Evolutionary conservation across 1,140 invertebrate species (phyloP).

Genomic region (Drosophila dunni): DNA sequence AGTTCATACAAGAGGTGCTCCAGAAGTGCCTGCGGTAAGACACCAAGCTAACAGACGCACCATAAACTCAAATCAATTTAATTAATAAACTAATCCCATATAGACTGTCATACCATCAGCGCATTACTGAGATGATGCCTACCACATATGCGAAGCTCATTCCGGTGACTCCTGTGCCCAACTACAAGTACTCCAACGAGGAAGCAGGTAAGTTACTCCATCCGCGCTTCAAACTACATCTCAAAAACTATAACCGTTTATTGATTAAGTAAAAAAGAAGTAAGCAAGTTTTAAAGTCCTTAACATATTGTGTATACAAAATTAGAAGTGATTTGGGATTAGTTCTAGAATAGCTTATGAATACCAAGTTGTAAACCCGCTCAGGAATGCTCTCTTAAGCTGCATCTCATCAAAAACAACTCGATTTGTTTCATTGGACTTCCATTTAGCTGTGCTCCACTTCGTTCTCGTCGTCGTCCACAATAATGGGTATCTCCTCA

Average conservation of each 20-base stretch:
- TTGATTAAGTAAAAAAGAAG: neutral
- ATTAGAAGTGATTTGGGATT: neutral
- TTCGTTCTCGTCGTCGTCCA: constrained; percentile 77
- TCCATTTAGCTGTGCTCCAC: constrained; percentile 56
- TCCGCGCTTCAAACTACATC: too few species aligned
- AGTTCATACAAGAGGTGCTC: constrained; percentile 97
- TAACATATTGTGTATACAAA: neutral
- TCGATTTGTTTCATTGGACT: constrained; percentile 9
- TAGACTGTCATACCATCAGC: constrained; percentile 97
- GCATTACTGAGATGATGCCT: constrained; percentile 96
- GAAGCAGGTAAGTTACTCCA: constrained; percentile 88
- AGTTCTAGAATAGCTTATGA: neutral
- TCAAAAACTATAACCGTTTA: neutral
- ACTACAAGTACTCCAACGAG: constrained; percentile 93
- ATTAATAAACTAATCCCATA: constrained; percentile 59
- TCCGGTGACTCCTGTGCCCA: constrained; percentile 91
- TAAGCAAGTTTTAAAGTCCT: neutral
- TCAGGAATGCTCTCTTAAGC: neutral
- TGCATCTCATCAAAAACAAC: too few species aligned
- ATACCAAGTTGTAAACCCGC: neutral
- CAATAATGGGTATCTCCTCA: constrained; percentile 76
- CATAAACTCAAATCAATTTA: neutral
- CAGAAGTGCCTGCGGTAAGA: constrained; percentile 93
- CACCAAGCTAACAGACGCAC: neutral
- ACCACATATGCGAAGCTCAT: constrained; percentile 93